Percentiles rank a stretch among this genome's conserved stretches.
Evolutionary conservation across 1,140 invertebrate genomes (phyloP).

Genomic region (Solen grandis): DNA sequence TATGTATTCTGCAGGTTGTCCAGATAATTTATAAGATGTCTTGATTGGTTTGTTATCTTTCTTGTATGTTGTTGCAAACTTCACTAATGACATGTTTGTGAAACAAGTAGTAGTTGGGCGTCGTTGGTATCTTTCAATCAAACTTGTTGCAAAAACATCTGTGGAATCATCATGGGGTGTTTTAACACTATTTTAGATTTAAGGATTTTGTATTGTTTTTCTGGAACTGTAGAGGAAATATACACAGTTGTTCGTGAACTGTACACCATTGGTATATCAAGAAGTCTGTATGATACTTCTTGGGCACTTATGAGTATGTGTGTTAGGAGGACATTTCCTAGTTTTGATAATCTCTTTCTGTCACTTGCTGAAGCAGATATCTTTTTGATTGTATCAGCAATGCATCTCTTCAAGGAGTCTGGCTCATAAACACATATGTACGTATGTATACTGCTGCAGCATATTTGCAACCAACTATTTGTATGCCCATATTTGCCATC

Average conservation of each 20-base stretch:
- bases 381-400: not conserved
- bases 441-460: slow-evolving; percentile 26
- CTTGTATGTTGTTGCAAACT: not conserved
- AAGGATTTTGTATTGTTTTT: not conserved
- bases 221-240: not conserved
- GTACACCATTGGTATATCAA: slow-evolving; percentile 1
- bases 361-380: not conserved
- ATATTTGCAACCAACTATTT: slow-evolving; percentile 1
- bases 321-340: slow-evolving; percentile 11
- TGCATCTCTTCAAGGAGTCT: not conserved
- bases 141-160: not conserved
- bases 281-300: slow-evolving; percentile 11
- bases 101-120: not conserved
- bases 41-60: too few relatives aligned
- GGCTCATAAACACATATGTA: slow-evolving; percentile 29
- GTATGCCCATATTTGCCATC: slow-evolving; percentile 31
- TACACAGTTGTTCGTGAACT: not conserved
- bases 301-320: not conserved
- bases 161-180: not conserved
- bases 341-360: not conserved
- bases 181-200: not conserved
- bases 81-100: not conserved
- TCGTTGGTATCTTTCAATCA: not conserved
- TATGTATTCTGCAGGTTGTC: too few relatives aligned
- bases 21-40: too few relatives aligned